These are phyloP conservation scores for Chrysaora quinquecirrha DNA, from an alignment of 30 jellyfish, hydroid and myxozoan genomes.

Conservation along the genomic window DNA sequence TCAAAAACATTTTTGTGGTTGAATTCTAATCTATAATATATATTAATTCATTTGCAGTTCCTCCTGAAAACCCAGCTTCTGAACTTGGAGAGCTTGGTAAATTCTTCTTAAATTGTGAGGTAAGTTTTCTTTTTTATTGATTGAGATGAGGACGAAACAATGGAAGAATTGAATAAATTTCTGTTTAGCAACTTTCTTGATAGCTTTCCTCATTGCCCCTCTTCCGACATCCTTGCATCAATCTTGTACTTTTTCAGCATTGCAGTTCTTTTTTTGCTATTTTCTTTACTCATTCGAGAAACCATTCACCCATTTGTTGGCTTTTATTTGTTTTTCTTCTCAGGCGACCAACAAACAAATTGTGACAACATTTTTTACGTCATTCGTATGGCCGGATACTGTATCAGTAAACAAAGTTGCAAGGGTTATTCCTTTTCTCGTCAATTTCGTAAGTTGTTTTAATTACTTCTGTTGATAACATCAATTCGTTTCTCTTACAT, in stretches of 20 bases:
- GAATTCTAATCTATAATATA: too few species aligned
- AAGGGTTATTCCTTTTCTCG: slow-evolving; percentile 46
- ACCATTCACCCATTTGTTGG: too few species aligned
- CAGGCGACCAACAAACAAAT: slow-evolving; percentile 50
- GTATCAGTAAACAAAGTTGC: slow-evolving; percentile 47
- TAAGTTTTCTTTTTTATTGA: slow-evolving; percentile 6
- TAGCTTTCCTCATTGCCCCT: too few species aligned
- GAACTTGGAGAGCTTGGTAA: slow-evolving; percentile 75
- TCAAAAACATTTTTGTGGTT: too few species aligned
- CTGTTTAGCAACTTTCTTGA: too few species aligned
- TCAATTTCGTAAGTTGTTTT: slow-evolving; percentile 61
- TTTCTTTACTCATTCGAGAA: too few species aligned
- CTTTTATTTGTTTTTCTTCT: neutral
- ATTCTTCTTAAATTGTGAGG: slow-evolving; percentile 65
- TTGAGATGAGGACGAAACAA: too few species aligned
- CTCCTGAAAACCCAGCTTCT: slow-evolving; percentile 29
- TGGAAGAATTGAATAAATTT: too few species aligned
- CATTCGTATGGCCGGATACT: slow-evolving; percentile 87
- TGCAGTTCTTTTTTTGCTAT: too few species aligned
- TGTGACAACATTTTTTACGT: slow-evolving; percentile 55
- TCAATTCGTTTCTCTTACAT: neutral
- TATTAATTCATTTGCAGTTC: neutral
- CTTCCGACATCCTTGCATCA: too few species aligned
- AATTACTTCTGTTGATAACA: neutral
- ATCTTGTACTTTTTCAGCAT: too few species aligned